Conservation (phyloP, 1,140 invertebrate genomes). For the Colletes gigas region DNA sequence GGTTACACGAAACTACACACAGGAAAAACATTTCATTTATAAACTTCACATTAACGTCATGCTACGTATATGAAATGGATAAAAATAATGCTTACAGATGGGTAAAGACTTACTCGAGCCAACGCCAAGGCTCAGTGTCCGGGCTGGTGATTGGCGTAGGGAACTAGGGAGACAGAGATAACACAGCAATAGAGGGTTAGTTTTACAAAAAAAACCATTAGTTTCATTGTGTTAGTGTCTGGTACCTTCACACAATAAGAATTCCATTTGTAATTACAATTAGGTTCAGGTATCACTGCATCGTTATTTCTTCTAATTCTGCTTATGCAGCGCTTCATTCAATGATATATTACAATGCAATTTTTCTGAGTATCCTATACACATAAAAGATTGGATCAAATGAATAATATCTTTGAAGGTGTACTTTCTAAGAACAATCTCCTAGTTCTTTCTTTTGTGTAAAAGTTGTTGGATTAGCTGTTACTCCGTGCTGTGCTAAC, state of each 20-base stretch:
- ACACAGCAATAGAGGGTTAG: constrained; percentile 78
- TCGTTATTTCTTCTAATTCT: background rate
- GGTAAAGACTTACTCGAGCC: constrained; percentile 88
- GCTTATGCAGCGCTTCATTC: background rate
- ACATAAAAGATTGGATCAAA: background rate
- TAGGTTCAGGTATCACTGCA: background rate
- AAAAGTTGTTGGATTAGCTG: background rate
- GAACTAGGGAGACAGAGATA: constrained; percentile 84
- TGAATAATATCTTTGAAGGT: constrained; percentile 41
- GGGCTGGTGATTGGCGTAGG: constrained; percentile 90
- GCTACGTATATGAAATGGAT: constrained; percentile 61
- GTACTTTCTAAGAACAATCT: background rate
- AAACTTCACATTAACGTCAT: constrained; percentile 42
- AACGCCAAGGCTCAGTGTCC: constrained; percentile 92
- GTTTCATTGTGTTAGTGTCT: constrained; percentile 51
- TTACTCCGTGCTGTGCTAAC: constrained; percentile 61
- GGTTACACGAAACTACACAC: constrained; percentile 1
- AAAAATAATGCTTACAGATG: constrained; percentile 70
- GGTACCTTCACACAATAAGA: constrained; percentile 62
- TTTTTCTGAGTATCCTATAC: background rate
- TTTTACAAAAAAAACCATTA: constrained; percentile 67
- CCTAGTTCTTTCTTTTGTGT: background rate
- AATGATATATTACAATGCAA: background rate
- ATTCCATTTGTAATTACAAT: constrained; percentile 28
- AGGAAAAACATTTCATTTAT: background rate